Base-by-base conservation (phyloP, 1,140 invertebrate species). In the Holcopasites calliopsidis region DNA sequence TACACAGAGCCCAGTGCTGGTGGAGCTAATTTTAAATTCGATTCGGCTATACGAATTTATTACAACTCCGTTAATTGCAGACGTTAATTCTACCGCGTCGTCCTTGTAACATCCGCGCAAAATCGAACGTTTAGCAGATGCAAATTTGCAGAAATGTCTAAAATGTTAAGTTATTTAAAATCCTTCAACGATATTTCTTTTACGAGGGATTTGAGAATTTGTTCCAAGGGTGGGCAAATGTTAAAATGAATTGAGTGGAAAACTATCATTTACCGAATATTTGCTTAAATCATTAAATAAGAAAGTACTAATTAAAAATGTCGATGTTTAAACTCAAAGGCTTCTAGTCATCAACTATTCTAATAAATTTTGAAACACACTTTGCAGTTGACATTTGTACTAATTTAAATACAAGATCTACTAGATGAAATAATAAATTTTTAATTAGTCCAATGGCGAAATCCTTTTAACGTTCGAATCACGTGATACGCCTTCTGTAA, bases 21-120 rank as follows among this genome's bases (percentile, higher is more conserved):
- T 28, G 26, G 52, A 72, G 62, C n/a, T 62, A 62, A 72, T 72
- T 72, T 72, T 62, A 72, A 62, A 62, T 72, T 72, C 58, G 69
- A 62, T 61, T 62, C 26, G 3, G 44, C n/a, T 26, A 38, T 40
- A 6, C 11, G 54, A 58, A 70, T 58, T 58, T 49, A 70, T 60
- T 3, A 49, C 68, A 7, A 60, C 44, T 49, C 55, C 4, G 21
- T 33, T 62, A 62, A 72, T 72, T 72, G 18, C 35, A 18, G 13
- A 31, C 21, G 57, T 40, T 72, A 72, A 72, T 72, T 50, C 33
- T 21, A 60, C 31, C 47, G 58, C 21, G 8, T 13, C 31, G 47
- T 31, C 35, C 44, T 31, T 33, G 13, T 38, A 52, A 72, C 47
- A 8, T 3, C 23, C 7, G 5, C 28, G 13, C n/a, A 28, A 47